Conservation (phyloP, 2,888 invertebrate species). For the Oxystoma pomonae region DNA sequence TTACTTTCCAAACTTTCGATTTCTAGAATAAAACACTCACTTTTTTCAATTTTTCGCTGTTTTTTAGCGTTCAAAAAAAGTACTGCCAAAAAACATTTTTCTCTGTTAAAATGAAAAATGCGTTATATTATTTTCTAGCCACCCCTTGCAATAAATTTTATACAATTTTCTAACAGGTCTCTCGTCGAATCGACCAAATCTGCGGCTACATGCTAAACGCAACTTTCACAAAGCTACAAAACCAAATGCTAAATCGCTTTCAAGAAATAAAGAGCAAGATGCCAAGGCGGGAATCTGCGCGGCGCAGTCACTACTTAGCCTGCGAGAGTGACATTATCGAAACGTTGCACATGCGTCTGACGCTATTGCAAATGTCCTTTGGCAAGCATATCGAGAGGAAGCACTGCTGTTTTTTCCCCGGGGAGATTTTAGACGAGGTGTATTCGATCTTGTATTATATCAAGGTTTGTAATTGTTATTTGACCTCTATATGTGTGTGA, state of each 20-base stretch:
- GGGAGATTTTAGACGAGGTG: constrained; percentile 91
- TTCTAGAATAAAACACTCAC: too few species aligned
- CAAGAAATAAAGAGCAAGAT: constrained; percentile 86
- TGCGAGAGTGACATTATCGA: constrained; percentile 92
- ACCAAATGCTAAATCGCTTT: constrained; percentile 78
- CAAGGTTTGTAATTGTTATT: constrained; percentile 51
- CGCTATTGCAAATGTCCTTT: constrained; percentile 89
- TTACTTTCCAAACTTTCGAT: too few species aligned
- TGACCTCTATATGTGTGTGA: too few species aligned
- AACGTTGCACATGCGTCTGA: constrained; percentile 88
- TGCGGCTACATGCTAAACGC: constrained; percentile 78
- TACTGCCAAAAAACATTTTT: too few species aligned
- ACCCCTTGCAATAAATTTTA: not conserved
- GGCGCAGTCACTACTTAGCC: constrained; percentile 84
- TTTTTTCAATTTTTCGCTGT: too few species aligned
- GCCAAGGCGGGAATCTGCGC: constrained; percentile 87
- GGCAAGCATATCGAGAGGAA: constrained; percentile 92
- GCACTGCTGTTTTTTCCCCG: constrained; percentile 92
- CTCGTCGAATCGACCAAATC: constrained; percentile 72
- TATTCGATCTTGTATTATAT: constrained; percentile 81
- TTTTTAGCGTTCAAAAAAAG: too few species aligned
- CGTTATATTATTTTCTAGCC: too few species aligned
- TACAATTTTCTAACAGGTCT: constrained; percentile 58
- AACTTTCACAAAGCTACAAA: constrained; percentile 81
- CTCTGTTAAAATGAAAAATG: too few species aligned